These are phyloP conservation scores for Salticus scenicus DNA, from an alignment of 2,888 invertebrate genomes.

Conservation along the genomic window DNA sequence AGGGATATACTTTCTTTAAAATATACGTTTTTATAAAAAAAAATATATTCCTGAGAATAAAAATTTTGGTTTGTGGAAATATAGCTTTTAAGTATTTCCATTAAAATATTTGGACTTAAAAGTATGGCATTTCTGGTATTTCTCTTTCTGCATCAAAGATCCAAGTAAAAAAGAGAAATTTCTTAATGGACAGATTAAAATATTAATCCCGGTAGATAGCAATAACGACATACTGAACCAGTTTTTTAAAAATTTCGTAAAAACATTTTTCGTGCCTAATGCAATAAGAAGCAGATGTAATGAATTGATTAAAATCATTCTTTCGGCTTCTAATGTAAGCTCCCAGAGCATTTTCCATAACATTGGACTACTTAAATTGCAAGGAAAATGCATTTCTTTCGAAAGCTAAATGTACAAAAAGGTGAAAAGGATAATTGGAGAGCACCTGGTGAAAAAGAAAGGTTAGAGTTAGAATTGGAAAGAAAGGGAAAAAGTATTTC, in stretches of 20 bases:
- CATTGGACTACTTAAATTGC: slow-evolving; percentile 29
- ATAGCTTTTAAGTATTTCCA: too few relatives aligned
- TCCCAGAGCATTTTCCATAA: slow-evolving; percentile 9
- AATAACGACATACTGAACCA: background rate
- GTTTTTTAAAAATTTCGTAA: background rate
- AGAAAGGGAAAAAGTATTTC: slow-evolving; percentile 11
- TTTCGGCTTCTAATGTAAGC: background rate
- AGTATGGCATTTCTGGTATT: too few relatives aligned
- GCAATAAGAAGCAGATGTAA: slow-evolving; percentile 24
- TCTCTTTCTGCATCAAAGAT: too few relatives aligned
- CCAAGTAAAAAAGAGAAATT: background rate
- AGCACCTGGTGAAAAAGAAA: slow-evolving; percentile 20
- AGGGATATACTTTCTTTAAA: too few relatives aligned
- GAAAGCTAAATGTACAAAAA: background rate
- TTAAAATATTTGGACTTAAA: too few relatives aligned
- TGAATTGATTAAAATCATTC: slow-evolving; percentile 36
- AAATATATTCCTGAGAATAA: too few relatives aligned
- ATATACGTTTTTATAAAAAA: too few relatives aligned
- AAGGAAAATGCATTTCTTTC: background rate
- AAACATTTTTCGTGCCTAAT: background rate
- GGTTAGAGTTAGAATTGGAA: background rate
- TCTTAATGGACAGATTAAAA: background rate
- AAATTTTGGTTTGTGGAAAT: too few relatives aligned
- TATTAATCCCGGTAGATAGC: background rate
- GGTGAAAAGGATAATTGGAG: slow-evolving; percentile 8